Evolutionary conservation across 2,113 vertebrate genomes (phyloP).

Genomic region (Lepus americanus): DNA sequence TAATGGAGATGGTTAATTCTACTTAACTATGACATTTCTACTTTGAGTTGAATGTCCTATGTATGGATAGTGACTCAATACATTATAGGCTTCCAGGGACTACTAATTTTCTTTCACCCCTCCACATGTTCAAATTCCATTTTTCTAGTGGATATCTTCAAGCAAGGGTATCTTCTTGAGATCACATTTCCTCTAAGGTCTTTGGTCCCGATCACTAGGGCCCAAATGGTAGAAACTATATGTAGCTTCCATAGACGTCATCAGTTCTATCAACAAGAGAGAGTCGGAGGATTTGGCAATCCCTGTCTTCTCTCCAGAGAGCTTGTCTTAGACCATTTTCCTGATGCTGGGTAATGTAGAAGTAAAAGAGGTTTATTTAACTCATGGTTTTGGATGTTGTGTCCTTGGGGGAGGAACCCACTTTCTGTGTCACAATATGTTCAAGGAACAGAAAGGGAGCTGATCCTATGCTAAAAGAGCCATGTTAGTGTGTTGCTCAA

Average conservation of each 20-base stretch:
- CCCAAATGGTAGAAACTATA: not conserved
- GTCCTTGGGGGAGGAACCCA: not conserved
- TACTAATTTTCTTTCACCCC: not conserved
- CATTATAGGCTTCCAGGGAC: not conserved
- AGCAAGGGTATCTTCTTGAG: slow-evolving; percentile 13
- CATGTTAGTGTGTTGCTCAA: not conserved
- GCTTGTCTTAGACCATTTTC: not conserved
- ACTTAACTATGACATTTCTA: not conserved
- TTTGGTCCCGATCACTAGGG: not conserved
- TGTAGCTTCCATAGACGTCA: not conserved
- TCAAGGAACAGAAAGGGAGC: not conserved
- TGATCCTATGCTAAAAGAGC: not conserved
- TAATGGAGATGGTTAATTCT: not conserved
- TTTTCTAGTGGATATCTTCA: slow-evolving; percentile 1
- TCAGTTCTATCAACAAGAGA: not conserved
- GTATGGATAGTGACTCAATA: not conserved
- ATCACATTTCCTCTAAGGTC: not conserved
- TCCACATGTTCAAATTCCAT: not conserved
- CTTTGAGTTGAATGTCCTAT: not conserved
- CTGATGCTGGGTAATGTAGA: not conserved
- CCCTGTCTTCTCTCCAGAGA: not conserved
- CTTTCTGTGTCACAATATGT: not conserved
- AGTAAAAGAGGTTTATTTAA: not conserved
- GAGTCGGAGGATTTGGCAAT: not conserved
- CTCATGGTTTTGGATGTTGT: not conserved